Base-by-base conservation (phyloP, 2,113 vertebrate species). In the Oenanthe oenanthe region DNA sequence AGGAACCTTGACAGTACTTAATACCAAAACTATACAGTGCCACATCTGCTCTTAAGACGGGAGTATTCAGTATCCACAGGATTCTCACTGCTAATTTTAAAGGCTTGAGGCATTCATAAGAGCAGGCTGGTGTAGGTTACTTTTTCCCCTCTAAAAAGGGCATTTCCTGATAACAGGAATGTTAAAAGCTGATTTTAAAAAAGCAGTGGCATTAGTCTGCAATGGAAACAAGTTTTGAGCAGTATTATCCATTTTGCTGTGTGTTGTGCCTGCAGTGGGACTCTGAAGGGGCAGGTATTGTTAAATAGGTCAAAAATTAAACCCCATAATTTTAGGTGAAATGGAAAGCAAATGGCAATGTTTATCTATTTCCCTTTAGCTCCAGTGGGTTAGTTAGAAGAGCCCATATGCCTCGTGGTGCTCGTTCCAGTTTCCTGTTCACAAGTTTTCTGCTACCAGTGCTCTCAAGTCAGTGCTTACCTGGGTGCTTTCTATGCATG, bases 11-110 rank as follows among this genome's bases (percentile, higher is more conserved):
- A 50, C 56, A 25, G 54, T 83, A 61, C 58, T 91, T 88, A 92
- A 91, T 95, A 65, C 96, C 78, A 93, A 93, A 96, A 96, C 91
- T 94, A 89, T 73, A 93, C 58, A 88, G 79, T 74, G 91, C 88
- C 92, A 80, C 85, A 79, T 78, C 50, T 93, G 81, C 62, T 95
- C 84, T 70, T 63, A 92, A 94, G 61, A 66, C 15, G 31, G 78
- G 68, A 63, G 56, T 74, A 60, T 92, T 31, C 76, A 87, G 58
- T 95, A 94, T 87, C 82, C 91, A 72, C 60, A 36, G 76, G 77
- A 70, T 78, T 89, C 78, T 63, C 50, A 50, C 40, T 87, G 73
- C 85, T 92, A 45, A 51, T 93, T 82, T 86, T 17, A 60, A 56
- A 85, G 71, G 62, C 73, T 89, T n/a, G 21, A 71, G 24, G 63